phyloP scores from a whole-genome alignment of 2,113 vertebrate species.

The Oreochromis spilurus region DNA sequence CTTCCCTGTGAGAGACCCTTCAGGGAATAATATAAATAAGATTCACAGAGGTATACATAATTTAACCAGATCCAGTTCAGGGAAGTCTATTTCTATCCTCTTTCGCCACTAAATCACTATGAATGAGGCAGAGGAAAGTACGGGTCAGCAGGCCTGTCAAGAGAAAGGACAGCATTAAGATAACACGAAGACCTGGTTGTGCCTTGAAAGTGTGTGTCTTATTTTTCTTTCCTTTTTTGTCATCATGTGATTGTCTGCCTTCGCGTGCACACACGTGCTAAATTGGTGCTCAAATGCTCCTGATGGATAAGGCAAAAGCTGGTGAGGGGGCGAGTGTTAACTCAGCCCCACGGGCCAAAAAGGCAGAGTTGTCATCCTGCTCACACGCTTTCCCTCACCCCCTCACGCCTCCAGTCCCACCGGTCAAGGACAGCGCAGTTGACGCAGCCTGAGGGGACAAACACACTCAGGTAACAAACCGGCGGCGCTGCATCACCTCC shows the following conservation, averaged over 20 bases:
- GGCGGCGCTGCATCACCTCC: not conserved
- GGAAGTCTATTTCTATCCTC: slow-evolving; percentile 35
- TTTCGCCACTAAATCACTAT: slow-evolving; percentile 28
- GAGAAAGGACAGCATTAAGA: slow-evolving; percentile 13
- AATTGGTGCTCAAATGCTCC: slow-evolving; percentile 8
- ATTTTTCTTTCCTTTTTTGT: not conserved
- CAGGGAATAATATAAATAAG: slow-evolving; percentile 55
- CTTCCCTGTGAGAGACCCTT: not conserved
- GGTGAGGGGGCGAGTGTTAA: slow-evolving; percentile 3
- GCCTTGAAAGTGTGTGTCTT: not conserved
- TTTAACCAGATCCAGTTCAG: slow-evolving; percentile 47
- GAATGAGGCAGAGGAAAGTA: slow-evolving; percentile 26
- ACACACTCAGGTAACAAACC: slow-evolving; percentile 19
- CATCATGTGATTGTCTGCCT: not conserved
- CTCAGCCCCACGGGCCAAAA: not conserved
- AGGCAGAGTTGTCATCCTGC: slow-evolving; percentile 37
- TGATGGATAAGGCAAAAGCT: slow-evolving; percentile 31
- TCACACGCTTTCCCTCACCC: slow-evolving; percentile 21
- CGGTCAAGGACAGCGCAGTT: slow-evolving; percentile 43
- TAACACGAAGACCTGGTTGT: slow-evolving; percentile 1
- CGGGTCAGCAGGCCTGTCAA: slow-evolving; percentile 28
- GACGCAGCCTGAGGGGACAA: slow-evolving; percentile 25
- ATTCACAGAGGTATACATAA: slow-evolving; percentile 55
- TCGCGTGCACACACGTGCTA: not conserved
- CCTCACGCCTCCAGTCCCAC: not conserved